A percentile compares a stretch with the other conserved stretches of the same genome.
phyloP scores from a whole-genome alignment of 2,797 vertebrate genomes.

The Notolepis coatsorum region DNA sequence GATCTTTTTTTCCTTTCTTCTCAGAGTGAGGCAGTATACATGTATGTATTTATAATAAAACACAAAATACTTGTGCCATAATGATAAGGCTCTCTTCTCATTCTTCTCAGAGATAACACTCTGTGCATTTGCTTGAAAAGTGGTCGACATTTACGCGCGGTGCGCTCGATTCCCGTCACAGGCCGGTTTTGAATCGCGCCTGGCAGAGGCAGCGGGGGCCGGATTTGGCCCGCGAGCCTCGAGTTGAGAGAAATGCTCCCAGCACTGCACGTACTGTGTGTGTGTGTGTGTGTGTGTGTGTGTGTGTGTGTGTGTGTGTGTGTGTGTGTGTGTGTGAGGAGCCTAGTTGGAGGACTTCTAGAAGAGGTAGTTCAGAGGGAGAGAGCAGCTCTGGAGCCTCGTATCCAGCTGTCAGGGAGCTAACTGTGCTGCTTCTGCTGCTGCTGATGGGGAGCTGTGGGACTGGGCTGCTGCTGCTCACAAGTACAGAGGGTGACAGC shows the following conservation, averaged over 20 bases:
- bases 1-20: too few species aligned
- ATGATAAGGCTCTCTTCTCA: too few species aligned
- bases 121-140: too few species aligned
- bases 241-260: constrained; percentile 32
- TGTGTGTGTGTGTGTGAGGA: background rate
- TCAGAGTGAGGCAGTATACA: too few species aligned
- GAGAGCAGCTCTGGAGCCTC: constrained; percentile 49
- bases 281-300: background rate
- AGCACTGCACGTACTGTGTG: background rate
- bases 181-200: too few species aligned
- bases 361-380: constrained; percentile 62
- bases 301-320: background rate
- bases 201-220: too few species aligned
- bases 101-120: too few species aligned
- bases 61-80: too few species aligned
- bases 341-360: constrained; percentile 58
- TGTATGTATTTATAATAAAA: too few species aligned
- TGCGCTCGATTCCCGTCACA: too few species aligned
- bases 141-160: too few species aligned
- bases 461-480: constrained; percentile 63
- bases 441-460: constrained; percentile 54
- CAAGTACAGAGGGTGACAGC: constrained; percentile 71
- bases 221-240: too few species aligned
- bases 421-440: constrained; percentile 32
- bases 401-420: constrained; percentile 67